phyloP scores from a whole-genome alignment of 2,888 invertebrate genomes.

The Pyrochroa serraticornis region DNA sequence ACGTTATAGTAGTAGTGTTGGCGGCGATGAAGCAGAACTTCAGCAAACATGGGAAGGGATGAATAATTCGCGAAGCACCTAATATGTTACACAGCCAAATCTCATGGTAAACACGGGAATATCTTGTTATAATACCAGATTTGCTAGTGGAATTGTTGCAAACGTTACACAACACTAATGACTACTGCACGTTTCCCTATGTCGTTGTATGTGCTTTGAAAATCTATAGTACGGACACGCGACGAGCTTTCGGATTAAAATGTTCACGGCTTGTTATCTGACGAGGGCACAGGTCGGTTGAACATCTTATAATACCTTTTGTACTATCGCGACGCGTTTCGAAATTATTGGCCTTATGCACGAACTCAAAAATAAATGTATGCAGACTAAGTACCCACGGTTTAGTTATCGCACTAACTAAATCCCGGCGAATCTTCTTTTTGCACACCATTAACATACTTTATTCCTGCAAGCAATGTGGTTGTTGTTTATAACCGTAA shows the following conservation, averaged over 20 bases:
- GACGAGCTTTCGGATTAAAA: constrained; percentile 19
- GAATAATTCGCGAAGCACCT: constrained; percentile 30
- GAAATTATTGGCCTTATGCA: constrained; percentile 24
- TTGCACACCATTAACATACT: no score
- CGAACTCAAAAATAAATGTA: constrained; percentile 21
- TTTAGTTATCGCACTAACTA: no score
- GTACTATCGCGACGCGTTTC: constrained; percentile 21
- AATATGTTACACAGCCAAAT: constrained; percentile 30
- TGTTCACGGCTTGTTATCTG: constrained; percentile 2
- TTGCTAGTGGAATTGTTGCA: constrained; percentile 16
- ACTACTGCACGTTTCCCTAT: constrained; percentile 12
- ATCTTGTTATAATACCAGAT: constrained; percentile 29
- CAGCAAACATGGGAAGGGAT: constrained; percentile 28
- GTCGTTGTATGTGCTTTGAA: not conserved
- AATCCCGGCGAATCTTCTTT: no score
- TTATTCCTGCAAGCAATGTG: no score
- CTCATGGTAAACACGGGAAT: constrained; percentile 26
- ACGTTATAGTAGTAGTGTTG: constrained; percentile 14
- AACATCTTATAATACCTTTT: constrained; percentile 15
- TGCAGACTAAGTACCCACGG: no score
- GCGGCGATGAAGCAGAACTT: constrained; percentile 10
- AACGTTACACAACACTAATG: constrained; percentile 20
- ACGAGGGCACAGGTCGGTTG: not conserved
- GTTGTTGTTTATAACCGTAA: no score
- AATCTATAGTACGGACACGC: constrained; percentile 7